A percentile compares a stretch with the other conserved stretches of the same genome.
These are phyloP conservation scores for Ectemnius lituratus DNA, from an alignment of 2,888 invertebrate genomes.

Conservation along the genomic window DNA sequence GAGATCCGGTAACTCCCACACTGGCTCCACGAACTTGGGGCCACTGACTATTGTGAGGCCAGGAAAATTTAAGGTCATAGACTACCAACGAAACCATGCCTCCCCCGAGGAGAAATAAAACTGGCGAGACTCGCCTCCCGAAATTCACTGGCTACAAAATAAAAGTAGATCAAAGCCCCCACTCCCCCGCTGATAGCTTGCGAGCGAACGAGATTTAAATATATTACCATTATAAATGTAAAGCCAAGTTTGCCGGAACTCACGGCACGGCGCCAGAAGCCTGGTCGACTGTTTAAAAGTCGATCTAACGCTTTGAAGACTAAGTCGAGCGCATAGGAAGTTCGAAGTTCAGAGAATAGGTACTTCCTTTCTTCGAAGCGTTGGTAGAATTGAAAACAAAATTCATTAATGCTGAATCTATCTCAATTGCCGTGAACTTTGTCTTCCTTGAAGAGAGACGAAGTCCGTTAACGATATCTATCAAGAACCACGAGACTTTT, in stretches of 20 bases:
- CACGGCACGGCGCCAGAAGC: neutral
- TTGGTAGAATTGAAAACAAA: too few species aligned
- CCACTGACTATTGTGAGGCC: constrained; percentile 49
- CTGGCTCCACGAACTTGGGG: constrained; percentile 47
- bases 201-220: neutral
- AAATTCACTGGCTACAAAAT: neutral
- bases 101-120: constrained; percentile 14
- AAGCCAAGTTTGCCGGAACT: neutral
- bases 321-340: neutral
- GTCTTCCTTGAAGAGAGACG: too few species aligned
- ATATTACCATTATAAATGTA: constrained; percentile 3
- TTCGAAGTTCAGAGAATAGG: neutral
- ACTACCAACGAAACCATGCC: constrained; percentile 47
- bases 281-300: neutral
- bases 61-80: constrained; percentile 53
- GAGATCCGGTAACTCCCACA: constrained; percentile 57
- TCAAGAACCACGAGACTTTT: too few species aligned
- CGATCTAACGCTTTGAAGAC: neutral
- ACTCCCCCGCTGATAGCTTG: too few species aligned
- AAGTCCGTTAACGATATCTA: too few species aligned
- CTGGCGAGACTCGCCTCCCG: neutral
- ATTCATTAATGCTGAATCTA: too few species aligned
- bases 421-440: too few species aligned
- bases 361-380: too few species aligned
- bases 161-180: too few species aligned